Conservation (phyloP, 2,113 vertebrate species). For the Mionectes macconnelli region DNA sequence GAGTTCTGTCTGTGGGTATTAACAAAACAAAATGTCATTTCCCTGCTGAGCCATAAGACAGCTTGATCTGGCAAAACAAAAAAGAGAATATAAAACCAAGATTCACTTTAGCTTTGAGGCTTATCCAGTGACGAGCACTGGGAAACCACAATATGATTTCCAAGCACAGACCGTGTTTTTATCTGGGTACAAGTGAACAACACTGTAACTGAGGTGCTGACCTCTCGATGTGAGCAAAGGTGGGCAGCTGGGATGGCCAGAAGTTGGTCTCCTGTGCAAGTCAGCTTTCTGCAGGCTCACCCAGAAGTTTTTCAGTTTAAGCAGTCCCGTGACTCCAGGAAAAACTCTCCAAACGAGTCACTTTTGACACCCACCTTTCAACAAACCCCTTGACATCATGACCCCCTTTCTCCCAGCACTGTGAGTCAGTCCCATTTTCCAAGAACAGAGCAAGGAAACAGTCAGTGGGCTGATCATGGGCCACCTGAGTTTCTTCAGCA, state of each 20-base stretch:
- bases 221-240: not conserved
- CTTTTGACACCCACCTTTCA: not conserved
- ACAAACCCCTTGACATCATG: not conserved
- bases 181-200: not conserved
- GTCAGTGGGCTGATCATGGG: not conserved
- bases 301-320: not conserved
- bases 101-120: not conserved
- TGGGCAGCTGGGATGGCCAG: not conserved
- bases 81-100: not conserved
- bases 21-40: slow-evolving; percentile 5
- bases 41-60: not conserved
- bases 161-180: not conserved
- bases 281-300: not conserved
- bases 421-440: not conserved
- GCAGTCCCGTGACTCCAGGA: not conserved
- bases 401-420: not conserved
- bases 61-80: not conserved
- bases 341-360: not conserved
- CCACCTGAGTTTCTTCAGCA: not conserved
- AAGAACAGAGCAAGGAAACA: not conserved
- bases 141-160: not conserved
- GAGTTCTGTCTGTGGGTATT: not conserved
- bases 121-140: not conserved
- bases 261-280: not conserved
- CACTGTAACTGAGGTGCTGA: not conserved